phyloP scores from a whole-genome alignment of 2,888 invertebrate genomes.

The Tanytarsus gracilentus region DNA sequence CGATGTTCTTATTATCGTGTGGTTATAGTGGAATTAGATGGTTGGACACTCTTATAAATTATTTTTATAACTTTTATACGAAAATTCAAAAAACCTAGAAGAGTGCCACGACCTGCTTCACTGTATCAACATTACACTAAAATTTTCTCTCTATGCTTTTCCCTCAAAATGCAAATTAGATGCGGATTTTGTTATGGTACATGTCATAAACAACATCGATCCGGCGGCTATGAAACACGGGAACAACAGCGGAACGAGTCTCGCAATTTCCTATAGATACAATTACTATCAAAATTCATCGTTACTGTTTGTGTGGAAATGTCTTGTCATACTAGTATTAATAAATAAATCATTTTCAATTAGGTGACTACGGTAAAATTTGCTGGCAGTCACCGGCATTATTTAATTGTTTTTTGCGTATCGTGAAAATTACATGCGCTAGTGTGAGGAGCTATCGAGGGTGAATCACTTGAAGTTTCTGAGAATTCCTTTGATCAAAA shows the following conservation, averaged over 20 bases:
- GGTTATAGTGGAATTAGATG: too few relatives aligned
- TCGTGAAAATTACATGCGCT: too few relatives aligned
- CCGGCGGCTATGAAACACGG: conserved; percentile 44
- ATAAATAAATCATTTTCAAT: conserved; percentile 29
- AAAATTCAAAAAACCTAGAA: too few relatives aligned
- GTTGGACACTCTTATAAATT: too few relatives aligned
- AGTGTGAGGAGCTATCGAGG: background rate
- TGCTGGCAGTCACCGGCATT: too few relatives aligned
- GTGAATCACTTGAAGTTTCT: too few relatives aligned
- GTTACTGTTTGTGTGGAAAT: conserved; percentile 27
- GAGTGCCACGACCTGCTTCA: background rate
- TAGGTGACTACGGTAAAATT: conserved; percentile 28
- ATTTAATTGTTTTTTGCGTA: background rate
- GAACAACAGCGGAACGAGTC: conserved; percentile 34
- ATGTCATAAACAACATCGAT: conserved; percentile 45
- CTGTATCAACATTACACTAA: background rate
- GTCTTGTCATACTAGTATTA: conserved; percentile 22
- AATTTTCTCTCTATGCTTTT: background rate
- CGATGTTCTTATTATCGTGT: too few relatives aligned
- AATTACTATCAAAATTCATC: conserved; percentile 15
- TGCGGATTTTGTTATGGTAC: conserved; percentile 44
- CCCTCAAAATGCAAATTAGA: conserved; percentile 33
- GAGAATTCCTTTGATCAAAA: too few relatives aligned
- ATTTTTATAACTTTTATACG: too few relatives aligned
- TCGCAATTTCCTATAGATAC: conserved; percentile 12